Evolutionary conservation across 2,113 vertebrate species (phyloP), one percentile per base, ranked within the genome.

Genomic region (Corythaeola cristata): DNA sequence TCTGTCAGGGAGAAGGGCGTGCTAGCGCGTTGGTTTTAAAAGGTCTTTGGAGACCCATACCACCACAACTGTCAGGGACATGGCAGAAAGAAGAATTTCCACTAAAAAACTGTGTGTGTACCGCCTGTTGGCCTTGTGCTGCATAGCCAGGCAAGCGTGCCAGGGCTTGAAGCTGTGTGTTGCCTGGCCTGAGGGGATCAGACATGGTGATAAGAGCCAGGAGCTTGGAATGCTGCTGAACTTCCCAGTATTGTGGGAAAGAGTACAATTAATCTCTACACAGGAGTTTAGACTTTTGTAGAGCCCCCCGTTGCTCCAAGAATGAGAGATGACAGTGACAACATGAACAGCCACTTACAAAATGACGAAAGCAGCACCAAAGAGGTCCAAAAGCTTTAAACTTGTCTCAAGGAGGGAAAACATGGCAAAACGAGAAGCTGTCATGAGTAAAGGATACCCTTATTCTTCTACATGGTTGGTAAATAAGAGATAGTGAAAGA

Each of bases 121-220:
- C 39, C 4, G 37, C 13, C 20, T 9, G 15, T 11, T 33, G 32
- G 47, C 27, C 5, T n/a, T 30, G 32, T 2, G 4, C 27, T 33
- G 2, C 3, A 0, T 11, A 6, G 53, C 26, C 1, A 1, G 28
- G 47, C 32, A 19, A 6, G 35, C 15, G 30, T 27, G 68, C 1
- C 1, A 45, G 20, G 23, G 17, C 47, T n/a, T 62, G 53, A 19
- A 47, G 47, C 3, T 0, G 6, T 3, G 7, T 4, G 0, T 1
- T 20, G 35, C 4, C 1, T 3, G 6, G 2, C 3, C 1, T 28
- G 73, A 30, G 69, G 47, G 10, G 9, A 3, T 8, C 1, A 0
- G 20, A 6, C 11, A 49, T 11, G 2, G 11, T 6, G 4, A 0
- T 11, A 2, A 1, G 39, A 21, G 37, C 1, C 39, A 17, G 47